phyloP scores from a whole-genome alignment of 2,113 vertebrate genomes.

The Triplophysa rosa region DNA sequence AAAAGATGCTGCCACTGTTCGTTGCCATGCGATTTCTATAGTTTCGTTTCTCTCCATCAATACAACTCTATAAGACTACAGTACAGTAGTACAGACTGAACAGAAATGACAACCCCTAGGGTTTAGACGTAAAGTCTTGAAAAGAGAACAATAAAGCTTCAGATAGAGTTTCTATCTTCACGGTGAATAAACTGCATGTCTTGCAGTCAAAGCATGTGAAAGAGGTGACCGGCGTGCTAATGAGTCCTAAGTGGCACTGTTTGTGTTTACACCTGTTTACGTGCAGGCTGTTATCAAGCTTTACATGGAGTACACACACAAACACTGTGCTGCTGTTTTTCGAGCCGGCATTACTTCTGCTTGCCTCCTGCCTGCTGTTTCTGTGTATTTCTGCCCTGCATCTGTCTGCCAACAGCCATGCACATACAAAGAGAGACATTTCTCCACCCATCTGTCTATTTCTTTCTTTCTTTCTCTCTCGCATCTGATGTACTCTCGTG shows the following conservation, averaged over 20 bases:
- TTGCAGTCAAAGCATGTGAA: constrained; percentile 68
- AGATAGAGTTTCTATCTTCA: background rate
- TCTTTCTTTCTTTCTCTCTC: constrained; percentile 43
- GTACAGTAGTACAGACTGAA: no score
- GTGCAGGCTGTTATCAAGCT: constrained; percentile 52
- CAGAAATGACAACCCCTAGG: no score
- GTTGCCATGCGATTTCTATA: no score
- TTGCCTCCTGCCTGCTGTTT: constrained; percentile 15
- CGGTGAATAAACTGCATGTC: constrained; percentile 55
- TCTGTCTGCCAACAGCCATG: constrained; percentile 56
- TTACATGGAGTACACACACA: constrained; percentile 51
- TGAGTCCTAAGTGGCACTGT: constrained; percentile 62
- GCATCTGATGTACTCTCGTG: constrained; percentile 2
- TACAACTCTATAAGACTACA: no score
- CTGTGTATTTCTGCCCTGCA: constrained; percentile 34
- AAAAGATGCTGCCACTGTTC: no score
- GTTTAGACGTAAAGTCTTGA: background rate
- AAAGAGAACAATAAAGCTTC: background rate
- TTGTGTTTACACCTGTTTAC: constrained; percentile 51
- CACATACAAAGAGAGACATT: constrained; percentile 59
- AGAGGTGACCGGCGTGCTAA: constrained; percentile 74
- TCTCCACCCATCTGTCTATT: constrained; percentile 52
- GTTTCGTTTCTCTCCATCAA: no score
- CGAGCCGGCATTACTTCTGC: constrained; percentile 22
- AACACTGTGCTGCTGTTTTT: constrained; percentile 34